Evolutionary conservation across 2,797 vertebrate genomes (phyloP).

Genomic region (Hydrocynus forskahlii): DNA sequence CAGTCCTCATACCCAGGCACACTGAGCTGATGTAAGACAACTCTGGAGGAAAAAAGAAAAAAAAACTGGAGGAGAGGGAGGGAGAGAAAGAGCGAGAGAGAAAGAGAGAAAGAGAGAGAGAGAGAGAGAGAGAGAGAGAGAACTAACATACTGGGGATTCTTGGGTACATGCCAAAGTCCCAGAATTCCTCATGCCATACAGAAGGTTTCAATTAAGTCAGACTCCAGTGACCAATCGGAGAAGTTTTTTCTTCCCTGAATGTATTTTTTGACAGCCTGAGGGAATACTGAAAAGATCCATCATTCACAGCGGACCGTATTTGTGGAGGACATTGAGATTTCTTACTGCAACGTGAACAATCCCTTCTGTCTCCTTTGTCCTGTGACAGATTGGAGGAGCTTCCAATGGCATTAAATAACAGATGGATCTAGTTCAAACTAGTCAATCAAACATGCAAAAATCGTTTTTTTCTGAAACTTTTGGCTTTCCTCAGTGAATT

Average conservation of each 20-base stretch:
- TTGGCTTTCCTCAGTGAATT: neutral
- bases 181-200: conserved; percentile 92
- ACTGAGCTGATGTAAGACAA: conserved; percentile 94
- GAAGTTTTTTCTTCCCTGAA: conserved; percentile 75
- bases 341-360: neutral
- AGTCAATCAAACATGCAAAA: too few species aligned
- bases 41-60: conserved; percentile 62
- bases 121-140: conserved; percentile 52
- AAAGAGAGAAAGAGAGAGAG: conserved; percentile 35
- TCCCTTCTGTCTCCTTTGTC: neutral
- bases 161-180: conserved; percentile 90
- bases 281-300: conserved; percentile 74
- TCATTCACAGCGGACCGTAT: conserved; percentile 74
- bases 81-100: conserved; percentile 20
- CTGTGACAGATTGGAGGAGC: too few species aligned
- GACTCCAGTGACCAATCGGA: conserved; percentile 82
- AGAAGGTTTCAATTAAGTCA: conserved; percentile 97
- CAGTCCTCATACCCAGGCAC: conserved; percentile 60
- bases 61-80: neutral
- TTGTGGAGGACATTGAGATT: neutral
- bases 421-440: neutral
- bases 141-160: conserved; percentile 91
- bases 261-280: conserved; percentile 78
- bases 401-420: neutral
- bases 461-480: neutral